Evolutionary conservation across 37 sponge, comb jelly and placozoan species (phyloP).

Genomic region (Cliona cf. orientalis): DNA sequence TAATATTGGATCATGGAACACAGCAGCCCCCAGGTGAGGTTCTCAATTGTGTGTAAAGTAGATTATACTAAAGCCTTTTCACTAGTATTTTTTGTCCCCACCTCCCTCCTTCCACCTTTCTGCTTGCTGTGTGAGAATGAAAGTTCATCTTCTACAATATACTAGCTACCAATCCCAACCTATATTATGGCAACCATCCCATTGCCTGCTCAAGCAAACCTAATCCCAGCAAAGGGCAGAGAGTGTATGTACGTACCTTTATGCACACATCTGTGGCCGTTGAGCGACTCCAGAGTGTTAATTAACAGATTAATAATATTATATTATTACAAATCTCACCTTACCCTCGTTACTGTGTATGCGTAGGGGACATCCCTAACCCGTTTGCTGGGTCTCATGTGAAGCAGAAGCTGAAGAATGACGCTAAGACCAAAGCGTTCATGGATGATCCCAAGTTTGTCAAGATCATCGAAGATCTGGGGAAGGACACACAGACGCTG

Average conservation of each 20-base stretch:
- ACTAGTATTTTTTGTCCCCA: too few species aligned
- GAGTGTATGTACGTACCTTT: not conserved
- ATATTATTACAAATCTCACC: not conserved
- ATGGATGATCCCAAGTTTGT: conserved; percentile 69
- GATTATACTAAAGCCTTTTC: too few species aligned
- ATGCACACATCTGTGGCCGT: not conserved
- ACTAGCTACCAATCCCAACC: too few species aligned
- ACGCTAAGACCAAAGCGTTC: conserved; percentile 58
- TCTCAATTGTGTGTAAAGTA: too few species aligned
- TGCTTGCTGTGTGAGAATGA: too few species aligned
- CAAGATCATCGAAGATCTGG: conserved; percentile 36
- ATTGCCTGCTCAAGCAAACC: too few species aligned
- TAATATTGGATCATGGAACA: too few species aligned
- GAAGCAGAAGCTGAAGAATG: conserved; percentile 32
- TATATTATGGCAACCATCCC: too few species aligned
- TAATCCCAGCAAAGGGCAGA: too few species aligned
- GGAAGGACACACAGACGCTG: conserved; percentile 20
- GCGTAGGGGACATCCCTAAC: conserved; percentile 46
- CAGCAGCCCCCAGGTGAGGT: too few species aligned
- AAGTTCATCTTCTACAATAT: too few species aligned
- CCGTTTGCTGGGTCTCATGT: conserved; percentile 64
- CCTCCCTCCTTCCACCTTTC: too few species aligned
- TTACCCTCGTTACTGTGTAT: conserved; percentile 2
- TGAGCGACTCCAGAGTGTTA: not conserved
- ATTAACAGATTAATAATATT: not conserved